phyloP scores from a whole-genome alignment of 2,797 vertebrate genomes.

The Lagorchestes hirsutus region DNA sequence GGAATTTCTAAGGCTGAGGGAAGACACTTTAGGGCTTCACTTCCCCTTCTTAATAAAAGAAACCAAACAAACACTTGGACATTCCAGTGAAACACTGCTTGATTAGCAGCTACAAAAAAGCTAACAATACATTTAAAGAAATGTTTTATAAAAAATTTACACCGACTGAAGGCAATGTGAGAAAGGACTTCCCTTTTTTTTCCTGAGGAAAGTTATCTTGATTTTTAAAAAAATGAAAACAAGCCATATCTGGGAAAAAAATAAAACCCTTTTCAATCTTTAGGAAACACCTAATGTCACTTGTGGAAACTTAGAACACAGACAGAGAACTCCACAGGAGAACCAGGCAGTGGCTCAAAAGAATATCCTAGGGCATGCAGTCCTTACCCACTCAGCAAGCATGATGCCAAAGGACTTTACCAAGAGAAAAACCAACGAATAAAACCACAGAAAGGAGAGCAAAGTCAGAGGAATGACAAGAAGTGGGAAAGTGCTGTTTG shows the following conservation, averaged over 20 bases:
- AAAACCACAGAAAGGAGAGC: not conserved
- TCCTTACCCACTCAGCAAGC: constrained; percentile 10
- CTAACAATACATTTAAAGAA: not conserved
- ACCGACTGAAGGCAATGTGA: not conserved
- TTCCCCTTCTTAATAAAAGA: not conserved
- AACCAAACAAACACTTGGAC: constrained; percentile 46
- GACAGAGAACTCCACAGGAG: constrained; percentile 19
- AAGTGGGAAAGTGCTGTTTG: not conserved
- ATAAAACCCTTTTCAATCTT: not conserved
- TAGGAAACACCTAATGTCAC: constrained; percentile 42
- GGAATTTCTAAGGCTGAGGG: constrained; percentile 36
- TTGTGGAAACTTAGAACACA: constrained; percentile 56
- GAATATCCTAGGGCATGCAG: not conserved
- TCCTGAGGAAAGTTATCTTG: not conserved
- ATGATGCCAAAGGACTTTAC: not conserved
- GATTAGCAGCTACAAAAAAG: not conserved
- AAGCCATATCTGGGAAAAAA: not conserved
- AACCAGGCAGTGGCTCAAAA: constrained; percentile 45
- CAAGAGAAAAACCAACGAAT: not conserved
- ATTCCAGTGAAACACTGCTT: not conserved
- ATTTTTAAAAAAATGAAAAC: not conserved
- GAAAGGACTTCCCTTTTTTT: not conserved
- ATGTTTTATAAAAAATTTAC: not conserved
- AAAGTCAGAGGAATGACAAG: constrained; percentile 29
- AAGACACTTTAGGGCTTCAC: not conserved